Conservation (phyloP, 2,888 invertebrate genomes). For the Unio pictorum region DNA sequence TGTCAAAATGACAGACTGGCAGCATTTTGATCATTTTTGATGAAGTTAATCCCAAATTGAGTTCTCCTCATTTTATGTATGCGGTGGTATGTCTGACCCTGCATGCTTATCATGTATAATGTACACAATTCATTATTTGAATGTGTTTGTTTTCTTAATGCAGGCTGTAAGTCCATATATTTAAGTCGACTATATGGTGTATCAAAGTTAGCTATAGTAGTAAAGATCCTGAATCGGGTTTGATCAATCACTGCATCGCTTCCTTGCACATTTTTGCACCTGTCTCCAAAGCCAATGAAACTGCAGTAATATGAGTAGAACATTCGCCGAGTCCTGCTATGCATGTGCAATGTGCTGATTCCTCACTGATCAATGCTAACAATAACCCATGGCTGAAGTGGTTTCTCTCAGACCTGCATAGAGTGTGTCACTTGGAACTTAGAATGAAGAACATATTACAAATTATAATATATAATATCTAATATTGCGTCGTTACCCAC, state of each 20-base stretch:
- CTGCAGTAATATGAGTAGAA: too few species aligned
- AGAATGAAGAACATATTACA: too few species aligned
- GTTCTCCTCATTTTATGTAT: slow-evolving; percentile 10
- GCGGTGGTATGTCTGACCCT: slow-evolving; percentile 1
- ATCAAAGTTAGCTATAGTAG: slow-evolving; percentile 4
- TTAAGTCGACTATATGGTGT: slow-evolving; percentile 6
- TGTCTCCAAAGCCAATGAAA: too few species aligned
- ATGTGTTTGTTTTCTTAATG: slow-evolving; percentile 6
- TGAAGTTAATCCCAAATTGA: not conserved
- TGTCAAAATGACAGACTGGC: slow-evolving; percentile 3
- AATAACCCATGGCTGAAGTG: too few species aligned
- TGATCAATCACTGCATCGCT: slow-evolving; percentile 4
- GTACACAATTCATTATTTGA: not conserved
- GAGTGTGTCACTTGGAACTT: too few species aligned
- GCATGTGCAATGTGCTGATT: too few species aligned
- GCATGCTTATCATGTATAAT: too few species aligned
- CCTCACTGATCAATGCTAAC: too few species aligned
- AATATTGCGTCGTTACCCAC: too few species aligned
- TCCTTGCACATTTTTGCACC: not conserved
- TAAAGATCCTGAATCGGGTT: slow-evolving; percentile 10
- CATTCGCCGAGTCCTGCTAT: too few species aligned
- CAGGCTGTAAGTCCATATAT: slow-evolving; percentile 13
- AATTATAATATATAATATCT: too few species aligned
- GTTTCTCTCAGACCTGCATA: too few species aligned
- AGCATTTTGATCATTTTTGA: not conserved